Percentiles rank a stretch among this genome's conserved stretches.
Conservation (phyloP, 2,113 vertebrate species). For the Mesitornis unicolor region DNA sequence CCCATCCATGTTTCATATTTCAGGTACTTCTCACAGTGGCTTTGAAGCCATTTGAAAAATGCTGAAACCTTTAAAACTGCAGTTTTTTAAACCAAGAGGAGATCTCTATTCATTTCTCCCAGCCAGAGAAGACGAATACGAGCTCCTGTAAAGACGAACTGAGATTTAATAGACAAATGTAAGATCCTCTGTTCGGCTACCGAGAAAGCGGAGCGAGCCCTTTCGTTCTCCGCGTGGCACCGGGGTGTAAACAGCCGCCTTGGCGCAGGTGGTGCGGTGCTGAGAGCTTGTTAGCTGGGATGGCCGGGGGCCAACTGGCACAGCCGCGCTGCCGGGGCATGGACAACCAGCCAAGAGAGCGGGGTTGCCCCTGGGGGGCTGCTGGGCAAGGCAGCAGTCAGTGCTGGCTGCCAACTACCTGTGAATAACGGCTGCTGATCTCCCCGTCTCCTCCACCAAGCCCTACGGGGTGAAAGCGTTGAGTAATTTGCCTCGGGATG, state of each 20-base stretch:
- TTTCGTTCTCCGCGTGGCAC: neutral
- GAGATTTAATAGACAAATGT: neutral
- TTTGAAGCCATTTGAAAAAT: neutral
- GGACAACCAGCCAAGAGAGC: neutral
- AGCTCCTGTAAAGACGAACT: neutral
- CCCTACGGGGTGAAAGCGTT: neutral
- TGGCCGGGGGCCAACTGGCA: constrained; percentile 5
- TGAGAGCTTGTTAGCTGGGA: neutral
- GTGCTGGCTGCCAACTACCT: neutral
- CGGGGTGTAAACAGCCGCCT: neutral
- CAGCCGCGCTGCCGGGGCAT: neutral
- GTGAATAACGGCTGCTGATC: neutral
- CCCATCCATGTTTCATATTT: rapidly evolving
- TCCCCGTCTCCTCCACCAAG: neutral
- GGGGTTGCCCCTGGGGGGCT: neutral
- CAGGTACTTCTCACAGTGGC: neutral
- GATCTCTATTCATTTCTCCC: neutral
- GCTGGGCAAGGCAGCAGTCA: neutral
- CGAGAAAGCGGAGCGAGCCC: neutral
- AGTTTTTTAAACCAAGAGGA: neutral
- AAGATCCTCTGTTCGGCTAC: neutral
- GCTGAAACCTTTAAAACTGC: neutral
- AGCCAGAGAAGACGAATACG: neutral
- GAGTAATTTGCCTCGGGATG: neutral
- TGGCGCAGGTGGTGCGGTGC: neutral